phyloP scores from a whole-genome alignment of 1,140 invertebrate genomes.

The Brachionus asplanchnoidis region DNA sequence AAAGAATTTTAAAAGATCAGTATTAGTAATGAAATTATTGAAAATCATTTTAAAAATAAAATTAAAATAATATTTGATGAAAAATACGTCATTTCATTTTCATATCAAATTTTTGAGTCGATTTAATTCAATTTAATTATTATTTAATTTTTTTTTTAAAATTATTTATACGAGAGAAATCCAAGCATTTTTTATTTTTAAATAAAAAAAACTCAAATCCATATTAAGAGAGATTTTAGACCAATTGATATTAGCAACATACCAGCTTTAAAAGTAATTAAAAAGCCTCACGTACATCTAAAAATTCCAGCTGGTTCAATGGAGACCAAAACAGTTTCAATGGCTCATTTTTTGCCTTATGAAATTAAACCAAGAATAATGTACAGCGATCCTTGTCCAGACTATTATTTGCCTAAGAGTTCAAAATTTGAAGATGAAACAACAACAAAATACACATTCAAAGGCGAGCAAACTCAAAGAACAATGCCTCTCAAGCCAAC shows the following conservation, averaged over 20 bases:
- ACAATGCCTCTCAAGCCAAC: background rate
- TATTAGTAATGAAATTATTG: too few relatives aligned
- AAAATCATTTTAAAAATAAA: too few relatives aligned
- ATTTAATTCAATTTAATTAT: too few relatives aligned
- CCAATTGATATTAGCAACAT: constrained; percentile 5
- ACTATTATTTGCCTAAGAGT: background rate
- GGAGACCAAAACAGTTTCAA: background rate
- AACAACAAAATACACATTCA: background rate
- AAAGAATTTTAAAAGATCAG: too few relatives aligned
- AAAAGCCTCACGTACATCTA: background rate
- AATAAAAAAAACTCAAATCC: too few relatives aligned
- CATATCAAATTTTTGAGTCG: too few relatives aligned
- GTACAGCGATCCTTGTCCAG: background rate
- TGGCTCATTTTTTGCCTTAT: background rate
- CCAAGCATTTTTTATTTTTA: too few relatives aligned
- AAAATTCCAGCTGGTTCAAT: background rate
- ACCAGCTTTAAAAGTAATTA: background rate
- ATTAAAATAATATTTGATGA: too few relatives aligned
- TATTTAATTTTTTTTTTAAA: too few relatives aligned
- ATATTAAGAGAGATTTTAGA: background rate
- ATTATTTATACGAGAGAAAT: too few relatives aligned
- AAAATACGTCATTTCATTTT: too few relatives aligned
- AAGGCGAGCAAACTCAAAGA: background rate
- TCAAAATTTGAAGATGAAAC: background rate
- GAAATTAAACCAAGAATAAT: background rate